Evolutionary conservation across 1,140 invertebrate genomes (phyloP).

Genomic region (Druon quercuslanigerum): DNA sequence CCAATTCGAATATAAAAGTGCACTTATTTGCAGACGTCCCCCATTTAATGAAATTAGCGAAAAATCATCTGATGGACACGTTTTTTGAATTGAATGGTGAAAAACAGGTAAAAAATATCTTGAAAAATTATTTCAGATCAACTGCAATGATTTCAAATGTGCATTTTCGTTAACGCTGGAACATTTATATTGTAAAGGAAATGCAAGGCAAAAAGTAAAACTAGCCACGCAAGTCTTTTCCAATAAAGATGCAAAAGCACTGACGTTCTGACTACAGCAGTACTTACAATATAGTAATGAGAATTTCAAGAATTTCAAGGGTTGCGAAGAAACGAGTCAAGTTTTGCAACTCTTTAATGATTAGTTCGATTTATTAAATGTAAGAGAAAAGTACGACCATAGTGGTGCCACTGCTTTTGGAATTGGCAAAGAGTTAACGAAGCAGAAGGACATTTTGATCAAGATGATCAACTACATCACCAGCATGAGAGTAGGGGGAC

Average conservation of each 20-base stretch:
- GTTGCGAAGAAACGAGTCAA: not conserved
- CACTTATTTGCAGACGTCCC: slow-evolving; percentile 48
- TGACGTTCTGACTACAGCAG: not conserved
- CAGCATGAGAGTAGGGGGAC: too few relatives aligned
- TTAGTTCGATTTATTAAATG: slow-evolving; percentile 43
- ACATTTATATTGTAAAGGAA: too few relatives aligned
- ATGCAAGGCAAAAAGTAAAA: too few relatives aligned
- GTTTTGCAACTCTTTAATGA: slow-evolving; percentile 30
- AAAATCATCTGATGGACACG: not conserved
- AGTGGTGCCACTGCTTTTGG: too few relatives aligned
- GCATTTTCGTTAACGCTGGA: too few relatives aligned
- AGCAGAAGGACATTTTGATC: too few relatives aligned
- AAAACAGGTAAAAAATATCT: not conserved
- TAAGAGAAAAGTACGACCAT: not conserved
- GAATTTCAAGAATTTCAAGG: not conserved
- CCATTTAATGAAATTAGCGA: not conserved
- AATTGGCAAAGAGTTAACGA: too few relatives aligned
- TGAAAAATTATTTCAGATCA: not conserved
- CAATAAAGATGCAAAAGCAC: slow-evolving; percentile 22
- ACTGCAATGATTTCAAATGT: not conserved
- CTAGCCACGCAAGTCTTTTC: slow-evolving; percentile 35
- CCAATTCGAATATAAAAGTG: slow-evolving; percentile 30
- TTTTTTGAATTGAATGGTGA: not conserved
- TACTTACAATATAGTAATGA: not conserved
- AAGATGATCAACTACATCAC: too few relatives aligned